phyloP scores from a whole-genome alignment of 2,797 vertebrate genomes.

The Hipposideros larvatus region DNA sequence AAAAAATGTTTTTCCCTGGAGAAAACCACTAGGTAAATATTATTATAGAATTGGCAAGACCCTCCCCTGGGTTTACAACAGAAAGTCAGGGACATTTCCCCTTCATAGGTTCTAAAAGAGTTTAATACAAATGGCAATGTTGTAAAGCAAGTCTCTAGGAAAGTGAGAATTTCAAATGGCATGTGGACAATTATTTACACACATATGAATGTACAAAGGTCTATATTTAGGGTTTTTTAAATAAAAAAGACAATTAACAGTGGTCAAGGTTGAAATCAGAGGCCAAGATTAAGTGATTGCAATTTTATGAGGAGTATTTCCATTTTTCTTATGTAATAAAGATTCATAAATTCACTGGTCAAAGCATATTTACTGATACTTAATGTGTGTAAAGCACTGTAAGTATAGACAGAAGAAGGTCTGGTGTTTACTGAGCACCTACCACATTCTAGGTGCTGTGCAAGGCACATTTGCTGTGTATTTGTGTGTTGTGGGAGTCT shows the following conservation, averaged over 20 bases:
- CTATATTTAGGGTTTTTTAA: not conserved
- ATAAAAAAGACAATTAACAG: not conserved
- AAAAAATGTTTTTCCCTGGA: not conserved
- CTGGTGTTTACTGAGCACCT: not conserved
- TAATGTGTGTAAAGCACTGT: not conserved
- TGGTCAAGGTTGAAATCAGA: not conserved
- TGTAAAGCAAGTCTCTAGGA: not conserved
- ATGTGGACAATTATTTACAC: not conserved
- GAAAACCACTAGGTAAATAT: constrained; percentile 32
- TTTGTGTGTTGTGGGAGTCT: not conserved
- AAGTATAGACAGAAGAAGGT: not conserved
- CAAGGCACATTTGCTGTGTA: not conserved
- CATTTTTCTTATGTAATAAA: constrained; percentile 3
- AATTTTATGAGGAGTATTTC: not conserved
- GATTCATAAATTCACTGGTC: not conserved
- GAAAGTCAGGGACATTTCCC: not conserved
- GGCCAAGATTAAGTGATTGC: not conserved
- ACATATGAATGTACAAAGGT: not conserved
- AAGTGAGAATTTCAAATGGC: not conserved
- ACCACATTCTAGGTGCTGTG: not conserved
- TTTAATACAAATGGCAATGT: not conserved
- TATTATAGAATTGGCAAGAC: not conserved
- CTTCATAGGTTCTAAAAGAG: not conserved
- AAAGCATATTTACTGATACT: not conserved
- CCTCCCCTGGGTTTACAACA: not conserved